Evolutionary conservation across 2,113 vertebrate genomes (phyloP).

Genomic region (Embiotoca jacksoni): DNA sequence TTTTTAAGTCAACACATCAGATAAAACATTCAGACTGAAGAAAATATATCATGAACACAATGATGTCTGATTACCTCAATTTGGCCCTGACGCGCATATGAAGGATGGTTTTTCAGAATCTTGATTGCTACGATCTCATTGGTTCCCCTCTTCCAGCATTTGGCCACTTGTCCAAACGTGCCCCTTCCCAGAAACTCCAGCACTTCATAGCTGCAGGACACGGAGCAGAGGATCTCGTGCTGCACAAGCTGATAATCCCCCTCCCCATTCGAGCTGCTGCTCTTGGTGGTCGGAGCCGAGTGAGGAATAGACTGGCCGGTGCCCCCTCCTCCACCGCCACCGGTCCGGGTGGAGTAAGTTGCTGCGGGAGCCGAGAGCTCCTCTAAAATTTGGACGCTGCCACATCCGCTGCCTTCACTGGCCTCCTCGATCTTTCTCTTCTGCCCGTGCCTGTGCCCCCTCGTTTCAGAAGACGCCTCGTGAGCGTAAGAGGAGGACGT

Average conservation of each 20-base stretch:
- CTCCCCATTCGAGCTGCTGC: constrained; percentile 95
- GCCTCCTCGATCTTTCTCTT: constrained; percentile 97
- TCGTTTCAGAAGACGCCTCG: constrained; percentile 56
- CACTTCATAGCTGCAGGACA: constrained; percentile 97
- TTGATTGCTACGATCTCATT: constrained; percentile 99
- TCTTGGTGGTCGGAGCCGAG: constrained; percentile 93
- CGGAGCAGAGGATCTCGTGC: constrained; percentile 97
- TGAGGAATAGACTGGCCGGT: constrained; percentile 87
- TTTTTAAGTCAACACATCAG: not conserved
- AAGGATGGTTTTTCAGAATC: constrained; percentile 98
- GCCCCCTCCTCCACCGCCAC: constrained; percentile 90
- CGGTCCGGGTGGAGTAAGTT: constrained; percentile 93
- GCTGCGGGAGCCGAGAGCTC: constrained; percentile 97
- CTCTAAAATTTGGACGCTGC: constrained; percentile 98
- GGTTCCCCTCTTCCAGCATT: constrained; percentile 98
- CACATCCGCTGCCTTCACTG: constrained; percentile 86
- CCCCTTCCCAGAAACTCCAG: constrained; percentile 96
- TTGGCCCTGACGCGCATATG: constrained; percentile 97
- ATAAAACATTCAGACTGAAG: not conserved
- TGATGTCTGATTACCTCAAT: constrained; percentile 88
- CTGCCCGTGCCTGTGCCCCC: constrained; percentile 91
- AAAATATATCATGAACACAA: not conserved
- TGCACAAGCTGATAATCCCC: constrained; percentile 99
- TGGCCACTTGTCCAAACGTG: constrained; percentile 97
- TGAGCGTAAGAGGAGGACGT: constrained; percentile 81